These are phyloP conservation scores for Agrochola lota DNA, from an alignment of 2,888 invertebrate genomes.

Conservation along the genomic window DNA sequence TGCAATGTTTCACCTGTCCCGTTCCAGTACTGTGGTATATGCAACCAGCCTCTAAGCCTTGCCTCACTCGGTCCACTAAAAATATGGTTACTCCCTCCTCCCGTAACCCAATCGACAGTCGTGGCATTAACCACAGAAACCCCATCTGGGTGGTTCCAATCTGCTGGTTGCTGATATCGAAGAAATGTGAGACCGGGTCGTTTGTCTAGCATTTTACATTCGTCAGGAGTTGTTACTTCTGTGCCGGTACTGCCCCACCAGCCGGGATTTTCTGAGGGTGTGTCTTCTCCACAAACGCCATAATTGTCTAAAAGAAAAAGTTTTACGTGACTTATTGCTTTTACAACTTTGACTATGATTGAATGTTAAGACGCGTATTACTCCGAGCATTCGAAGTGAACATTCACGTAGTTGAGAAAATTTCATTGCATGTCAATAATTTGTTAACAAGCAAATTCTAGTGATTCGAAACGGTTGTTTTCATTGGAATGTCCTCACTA, in stretches of 20 bases:
- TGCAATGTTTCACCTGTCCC: conserved; percentile 92
- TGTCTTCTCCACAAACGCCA: conserved; percentile 96
- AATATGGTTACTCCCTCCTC: conserved; percentile 92
- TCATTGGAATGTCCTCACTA: background rate
- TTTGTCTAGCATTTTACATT: conserved; percentile 94
- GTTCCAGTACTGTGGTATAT: conserved; percentile 94
- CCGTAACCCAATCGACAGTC: conserved; percentile 94
- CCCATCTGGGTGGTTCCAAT: conserved; percentile 96
- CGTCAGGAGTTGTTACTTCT: conserved; percentile 93
- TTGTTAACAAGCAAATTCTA: background rate
- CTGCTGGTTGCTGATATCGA: conserved; percentile 96
- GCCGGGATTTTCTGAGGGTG: conserved; percentile 94
- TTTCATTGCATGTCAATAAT: background rate
- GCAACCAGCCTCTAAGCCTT: conserved; percentile 94
- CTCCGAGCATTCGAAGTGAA: background rate
- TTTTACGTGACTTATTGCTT: conserved; percentile 4
- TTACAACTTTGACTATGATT: background rate
- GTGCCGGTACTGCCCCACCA: conserved; percentile 98
- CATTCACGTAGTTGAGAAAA: background rate
- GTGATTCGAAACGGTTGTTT: background rate
- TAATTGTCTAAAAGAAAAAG: conserved; percentile 91
- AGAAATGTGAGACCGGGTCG: conserved; percentile 97
- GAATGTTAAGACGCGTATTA: background rate
- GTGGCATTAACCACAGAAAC: conserved; percentile 96
- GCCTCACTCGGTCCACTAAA: conserved; percentile 94